Percentiles rank a stretch among this genome's conserved stretches.
Evolutionary conservation across 1,140 invertebrate genomes (phyloP).

Genomic region (Xylocopa sonorina): DNA sequence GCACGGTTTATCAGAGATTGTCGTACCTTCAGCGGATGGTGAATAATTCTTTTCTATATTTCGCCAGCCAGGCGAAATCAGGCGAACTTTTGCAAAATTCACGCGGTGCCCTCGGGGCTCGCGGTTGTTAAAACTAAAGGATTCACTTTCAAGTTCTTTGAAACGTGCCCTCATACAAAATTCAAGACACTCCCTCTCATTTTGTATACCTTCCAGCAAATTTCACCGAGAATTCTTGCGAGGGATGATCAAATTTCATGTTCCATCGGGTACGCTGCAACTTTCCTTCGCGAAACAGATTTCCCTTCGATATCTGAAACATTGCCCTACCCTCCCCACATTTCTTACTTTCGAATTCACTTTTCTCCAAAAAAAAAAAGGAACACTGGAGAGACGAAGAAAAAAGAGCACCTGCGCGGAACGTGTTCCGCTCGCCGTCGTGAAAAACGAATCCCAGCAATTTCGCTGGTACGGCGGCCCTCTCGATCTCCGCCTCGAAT

Average conservation of each 20-base stretch:
- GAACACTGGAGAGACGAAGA: no score
- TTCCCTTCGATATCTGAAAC: slow-evolving; percentile 26
- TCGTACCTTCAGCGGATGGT: not conserved
- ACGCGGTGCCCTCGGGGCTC: not conserved
- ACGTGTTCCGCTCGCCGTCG: not conserved
- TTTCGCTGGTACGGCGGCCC: not conserved
- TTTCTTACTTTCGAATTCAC: slow-evolving; percentile 15
- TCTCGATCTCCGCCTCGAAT: not conserved
- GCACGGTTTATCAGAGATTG: not conserved
- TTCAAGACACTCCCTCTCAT: not conserved
- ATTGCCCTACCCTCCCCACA: not conserved
- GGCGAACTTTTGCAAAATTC: not conserved
- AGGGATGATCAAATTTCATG: slow-evolving; percentile 14
- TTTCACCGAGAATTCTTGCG: not conserved
- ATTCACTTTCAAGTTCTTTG: slow-evolving; percentile 23
- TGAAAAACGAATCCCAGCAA: not conserved
- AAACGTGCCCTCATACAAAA: not conserved
- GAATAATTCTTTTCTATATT: not conserved
- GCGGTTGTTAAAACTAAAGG: not conserved
- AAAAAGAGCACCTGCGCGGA: not conserved
- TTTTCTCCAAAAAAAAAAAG: not conserved
- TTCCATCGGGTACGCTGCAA: slow-evolving; percentile 19
- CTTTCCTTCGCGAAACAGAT: not conserved
- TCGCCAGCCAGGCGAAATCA: no score
- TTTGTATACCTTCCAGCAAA: slow-evolving; percentile 18